phyloP scores from a whole-genome alignment of 2,888 invertebrate species.

The Theristus sp. region DNA sequence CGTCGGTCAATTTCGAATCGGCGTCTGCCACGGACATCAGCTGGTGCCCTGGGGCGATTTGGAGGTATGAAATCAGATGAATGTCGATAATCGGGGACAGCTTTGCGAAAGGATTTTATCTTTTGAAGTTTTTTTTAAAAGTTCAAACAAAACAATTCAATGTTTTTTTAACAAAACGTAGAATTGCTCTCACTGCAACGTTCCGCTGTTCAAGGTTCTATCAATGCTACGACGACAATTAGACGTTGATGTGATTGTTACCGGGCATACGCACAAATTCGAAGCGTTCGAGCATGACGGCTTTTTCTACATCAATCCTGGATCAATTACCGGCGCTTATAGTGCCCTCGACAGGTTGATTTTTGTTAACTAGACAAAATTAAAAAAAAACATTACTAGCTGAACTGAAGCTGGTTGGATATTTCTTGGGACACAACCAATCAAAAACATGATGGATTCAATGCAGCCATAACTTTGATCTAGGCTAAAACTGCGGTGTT shows the following conservation, averaged over 20 bases:
- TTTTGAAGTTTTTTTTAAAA: no score
- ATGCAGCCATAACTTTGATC: no score
- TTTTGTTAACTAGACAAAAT: background rate
- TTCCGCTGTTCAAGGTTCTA: constrained; percentile 40
- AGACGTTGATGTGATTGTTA: constrained; percentile 93
- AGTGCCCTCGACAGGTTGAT: constrained; percentile 64
- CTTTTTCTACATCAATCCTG: constrained; percentile 97
- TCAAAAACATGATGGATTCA: no score
- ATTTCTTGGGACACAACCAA: no score
- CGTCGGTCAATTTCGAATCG: constrained; percentile 94
- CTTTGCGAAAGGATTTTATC: no score
- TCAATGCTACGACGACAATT: constrained; percentile 83
- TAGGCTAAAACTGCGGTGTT: no score
- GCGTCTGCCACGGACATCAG: constrained; percentile 90
- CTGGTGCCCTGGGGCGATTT: constrained; percentile 86
- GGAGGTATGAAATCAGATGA: constrained; percentile 12
- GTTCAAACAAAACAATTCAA: no score
- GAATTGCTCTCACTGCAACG: no score
- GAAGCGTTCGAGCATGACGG: constrained; percentile 95
- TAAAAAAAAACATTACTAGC: background rate
- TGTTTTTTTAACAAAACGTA: no score
- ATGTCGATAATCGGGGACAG: no score
- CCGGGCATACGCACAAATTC: constrained; percentile 94
- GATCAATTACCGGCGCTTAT: constrained; percentile 93
- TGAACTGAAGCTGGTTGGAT: background rate